Base-by-base conservation (phyloP, 2,113 vertebrate genomes). In the Anolis sagrei region DNA sequence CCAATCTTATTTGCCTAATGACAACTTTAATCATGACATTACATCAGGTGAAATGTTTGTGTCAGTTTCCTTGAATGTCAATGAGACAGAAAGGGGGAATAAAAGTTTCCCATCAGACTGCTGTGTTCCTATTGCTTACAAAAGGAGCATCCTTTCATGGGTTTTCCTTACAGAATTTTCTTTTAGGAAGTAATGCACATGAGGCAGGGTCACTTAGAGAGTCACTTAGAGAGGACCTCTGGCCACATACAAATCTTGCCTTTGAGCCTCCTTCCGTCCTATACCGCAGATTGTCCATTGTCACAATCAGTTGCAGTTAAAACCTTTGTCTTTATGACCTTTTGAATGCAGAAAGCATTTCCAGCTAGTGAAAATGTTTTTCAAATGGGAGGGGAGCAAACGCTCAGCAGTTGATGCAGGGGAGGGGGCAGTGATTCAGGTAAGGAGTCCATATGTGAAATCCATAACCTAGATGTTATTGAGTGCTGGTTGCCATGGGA, bases 371-470 rank as follows among this genome's bases (percentile, higher is more conserved):
- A 49, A 18, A 61, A 29, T 3, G 25, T 29, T 64, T n/a, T 32
- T 48, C 5, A 49, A 32, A 68, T 13, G 23, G 14, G 19, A 58
- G 32, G 16, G 36, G 66, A 14, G 49, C 11, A 48, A 72, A 14
- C 10, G n/a, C 11, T 5, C 16, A 13, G 11, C 21, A 64, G n/a
- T 51, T 36, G 77, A 64, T 32, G 3, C 51, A 3, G 29, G 27
- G 36, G n/a, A n/a, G n/a, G n/a, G 29, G 27, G 27, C 58, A 51
- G 69, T 61, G 27, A 49, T 64, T 80, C 69, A 86, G 84, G 84
- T 86, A 78, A 81, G 72, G 61, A 80, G 58, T 39, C 23, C 84
- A 81, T 61, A 73, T 86, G 84, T 64, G n/a, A 29, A 77, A 69
- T n/a, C 7, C 23, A 78, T 70, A 77, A 70, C 51, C 19, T 21